These are phyloP conservation scores for Menidia beryllina DNA, from an alignment of 2,113 vertebrate species.

Conservation along the genomic window DNA sequence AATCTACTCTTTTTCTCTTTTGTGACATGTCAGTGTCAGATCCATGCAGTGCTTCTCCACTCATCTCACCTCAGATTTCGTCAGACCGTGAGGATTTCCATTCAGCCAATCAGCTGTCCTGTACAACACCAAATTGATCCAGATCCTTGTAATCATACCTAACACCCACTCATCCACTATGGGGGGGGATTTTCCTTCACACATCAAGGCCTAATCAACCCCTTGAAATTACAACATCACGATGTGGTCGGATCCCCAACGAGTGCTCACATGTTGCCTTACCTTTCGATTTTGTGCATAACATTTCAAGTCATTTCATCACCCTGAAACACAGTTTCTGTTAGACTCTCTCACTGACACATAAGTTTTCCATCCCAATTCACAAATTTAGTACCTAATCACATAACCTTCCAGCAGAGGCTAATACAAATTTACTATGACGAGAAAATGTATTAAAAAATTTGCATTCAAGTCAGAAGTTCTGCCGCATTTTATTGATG, in stretches of 20 bases:
- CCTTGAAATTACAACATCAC: conserved; percentile 8
- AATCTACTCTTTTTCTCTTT: background rate
- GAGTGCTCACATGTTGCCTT: background rate
- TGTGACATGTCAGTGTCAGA: conserved; percentile 4
- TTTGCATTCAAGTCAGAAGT: no score
- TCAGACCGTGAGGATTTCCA: background rate
- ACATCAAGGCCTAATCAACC: background rate
- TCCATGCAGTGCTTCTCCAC: background rate
- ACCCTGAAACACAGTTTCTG: background rate
- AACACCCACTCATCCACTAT: background rate
- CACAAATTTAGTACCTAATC: background rate
- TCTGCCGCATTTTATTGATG: no score
- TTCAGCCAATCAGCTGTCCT: background rate
- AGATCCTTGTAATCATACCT: conserved; percentile 4
- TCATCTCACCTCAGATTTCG: background rate
- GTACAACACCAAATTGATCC: background rate
- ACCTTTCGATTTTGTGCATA: background rate
- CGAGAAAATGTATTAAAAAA: no score
- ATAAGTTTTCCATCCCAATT: background rate
- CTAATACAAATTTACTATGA: no score
- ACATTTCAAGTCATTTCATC: background rate
- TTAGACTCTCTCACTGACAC: background rate
- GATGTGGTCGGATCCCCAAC: background rate
- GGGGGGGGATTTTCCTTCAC: background rate
- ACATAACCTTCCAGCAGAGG: no score